Conservation (phyloP, 2,888 invertebrate genomes). For the Meiosimyza platycephala region DNA sequence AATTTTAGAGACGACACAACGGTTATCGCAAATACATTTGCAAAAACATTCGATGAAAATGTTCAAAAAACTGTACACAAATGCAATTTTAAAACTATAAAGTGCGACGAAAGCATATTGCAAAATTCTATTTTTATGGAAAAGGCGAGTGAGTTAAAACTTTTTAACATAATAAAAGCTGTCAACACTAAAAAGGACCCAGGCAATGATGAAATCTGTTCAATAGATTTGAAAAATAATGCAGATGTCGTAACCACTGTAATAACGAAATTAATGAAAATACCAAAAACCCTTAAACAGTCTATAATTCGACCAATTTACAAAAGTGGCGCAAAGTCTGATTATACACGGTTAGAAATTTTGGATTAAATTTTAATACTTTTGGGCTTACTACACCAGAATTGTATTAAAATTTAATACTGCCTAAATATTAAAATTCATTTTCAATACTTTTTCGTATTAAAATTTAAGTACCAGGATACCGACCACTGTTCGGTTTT, state of each 20-base stretch:
- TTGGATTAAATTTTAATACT: too few relatives aligned
- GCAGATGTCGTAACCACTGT: background rate
- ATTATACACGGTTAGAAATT: too few relatives aligned
- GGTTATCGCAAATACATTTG: conserved; percentile 15
- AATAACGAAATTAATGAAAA: background rate
- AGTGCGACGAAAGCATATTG: background rate
- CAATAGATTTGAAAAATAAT: conserved; percentile 12
- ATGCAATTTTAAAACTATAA: conserved; percentile 20
- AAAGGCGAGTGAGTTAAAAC: background rate
- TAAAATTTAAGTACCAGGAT: too few relatives aligned
- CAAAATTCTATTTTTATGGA: conserved; percentile 5
- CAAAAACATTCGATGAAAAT: conserved; percentile 10
- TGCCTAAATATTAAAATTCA: too few relatives aligned
- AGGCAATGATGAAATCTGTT: too few relatives aligned
- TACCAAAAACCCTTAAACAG: too few relatives aligned
- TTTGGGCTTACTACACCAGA: too few relatives aligned
- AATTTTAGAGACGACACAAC: conserved; percentile 1
- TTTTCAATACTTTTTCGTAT: too few relatives aligned
- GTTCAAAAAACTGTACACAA: conserved; percentile 16
- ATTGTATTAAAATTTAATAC: too few relatives aligned
- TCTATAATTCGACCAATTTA: conserved; percentile 21
- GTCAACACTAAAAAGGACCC: background rate
- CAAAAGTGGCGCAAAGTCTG: conserved; percentile 6
- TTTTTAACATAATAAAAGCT: background rate
- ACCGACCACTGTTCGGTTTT: too few relatives aligned